A percentile compares a stretch with the other conserved stretches of the same genome.
phyloP scores from a whole-genome alignment of 2,888 invertebrate species.

The Polydrusus pterygomalis region DNA sequence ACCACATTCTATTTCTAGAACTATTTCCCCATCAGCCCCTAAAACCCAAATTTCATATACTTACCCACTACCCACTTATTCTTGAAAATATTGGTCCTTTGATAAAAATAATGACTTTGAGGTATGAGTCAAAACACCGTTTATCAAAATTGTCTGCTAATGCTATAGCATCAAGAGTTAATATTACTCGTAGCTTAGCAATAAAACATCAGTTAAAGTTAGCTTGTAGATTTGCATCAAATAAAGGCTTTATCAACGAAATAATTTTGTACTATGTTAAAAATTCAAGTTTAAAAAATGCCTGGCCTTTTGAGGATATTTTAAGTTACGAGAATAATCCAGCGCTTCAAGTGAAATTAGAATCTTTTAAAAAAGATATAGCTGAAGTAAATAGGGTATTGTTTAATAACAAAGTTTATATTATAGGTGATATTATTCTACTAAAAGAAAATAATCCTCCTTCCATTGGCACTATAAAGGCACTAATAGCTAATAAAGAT shows the following conservation, averaged over 20 bases:
- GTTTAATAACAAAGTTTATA: too few relatives aligned
- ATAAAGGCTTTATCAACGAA: background rate
- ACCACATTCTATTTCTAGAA: background rate
- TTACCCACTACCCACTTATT: background rate
- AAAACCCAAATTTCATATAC: conserved; percentile 4
- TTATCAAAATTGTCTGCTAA: background rate
- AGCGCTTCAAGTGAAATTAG: too few relatives aligned
- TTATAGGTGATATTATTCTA: too few relatives aligned
- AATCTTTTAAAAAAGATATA: too few relatives aligned
- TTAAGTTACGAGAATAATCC: too few relatives aligned
- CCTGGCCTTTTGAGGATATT: too few relatives aligned
- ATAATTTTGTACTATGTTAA: too few relatives aligned
- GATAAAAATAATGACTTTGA: background rate
- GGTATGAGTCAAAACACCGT: background rate
- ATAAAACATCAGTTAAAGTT: background rate
- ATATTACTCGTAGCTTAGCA: background rate
- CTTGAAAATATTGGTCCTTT: background rate
- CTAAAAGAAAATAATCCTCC: too few relatives aligned
- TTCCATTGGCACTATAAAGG: too few relatives aligned
- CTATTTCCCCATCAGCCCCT: conserved; percentile 1
- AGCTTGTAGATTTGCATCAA: background rate
- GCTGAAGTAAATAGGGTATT: too few relatives aligned
- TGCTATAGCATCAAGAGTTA: background rate
- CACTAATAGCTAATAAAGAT: too few relatives aligned
- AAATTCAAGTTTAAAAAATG: too few relatives aligned